Base-by-base conservation (phyloP, 2,888 invertebrate genomes). In the Acanthococcus lagerstroemiae region DNA sequence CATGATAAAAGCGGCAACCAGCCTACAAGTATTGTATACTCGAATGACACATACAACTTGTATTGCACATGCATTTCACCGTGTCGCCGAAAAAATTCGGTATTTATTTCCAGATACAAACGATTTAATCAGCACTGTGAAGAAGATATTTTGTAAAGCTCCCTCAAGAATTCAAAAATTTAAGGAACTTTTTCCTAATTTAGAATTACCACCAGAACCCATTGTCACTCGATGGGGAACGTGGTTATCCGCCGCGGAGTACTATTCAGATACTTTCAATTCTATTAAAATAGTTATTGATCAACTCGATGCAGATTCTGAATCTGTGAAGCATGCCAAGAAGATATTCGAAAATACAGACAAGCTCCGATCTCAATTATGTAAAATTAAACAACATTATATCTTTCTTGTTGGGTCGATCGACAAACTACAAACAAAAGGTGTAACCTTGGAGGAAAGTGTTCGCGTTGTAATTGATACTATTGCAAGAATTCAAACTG, bases 191-290 rank as follows among this genome's bases (percentile, higher is more conserved):
- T 67, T 72, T 19, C 71, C 72, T 6, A 69, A 69, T 66, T 24
- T 71, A 15, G 68, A 69, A 45, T 66, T 74, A 57, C 74, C 74
- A 4, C 74, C 73, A 44, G 69, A 73, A 65, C 72, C 74, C 52
- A 71, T 73, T 30, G 26, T 73, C 25, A 74, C 74, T 17, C 66
- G 73, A 17, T 75, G 74, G 73, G 72, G 72, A 30, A 74, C 73
- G 12, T 74, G 74, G 73, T 58, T 75, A 7, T 61, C 71, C 7
- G 72, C 73, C 1, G 71, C 71, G n/a, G 66, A 68, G 5, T 75
- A 71, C 66, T 72, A 73, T 57, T 70, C 68, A 7, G 57, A 71
- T 24, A 15, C 70, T 67, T 72, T 68, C 68, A 66, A 70, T 50
- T 66, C 66, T 9, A 67, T 72, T 26, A 55, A 55, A 50, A 37